A percentile compares a stretch with the other conserved stretches of the same genome.
Conservation (phyloP, 2,797 vertebrate genomes). For the Sebastiscus tertius region DNA sequence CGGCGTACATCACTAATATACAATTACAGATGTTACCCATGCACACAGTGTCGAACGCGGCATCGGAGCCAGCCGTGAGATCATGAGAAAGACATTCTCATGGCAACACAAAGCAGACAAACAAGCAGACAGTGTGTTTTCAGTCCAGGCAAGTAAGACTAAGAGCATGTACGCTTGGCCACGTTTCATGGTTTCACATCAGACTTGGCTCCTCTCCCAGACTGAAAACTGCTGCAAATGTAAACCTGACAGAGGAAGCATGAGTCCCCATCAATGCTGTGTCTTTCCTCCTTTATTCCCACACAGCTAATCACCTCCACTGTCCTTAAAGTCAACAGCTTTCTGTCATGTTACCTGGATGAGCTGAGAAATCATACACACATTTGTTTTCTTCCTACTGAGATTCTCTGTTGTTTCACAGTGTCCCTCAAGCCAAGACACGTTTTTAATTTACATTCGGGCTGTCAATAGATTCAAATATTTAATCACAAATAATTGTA, state of each 20-base stretch:
- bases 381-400: too few species aligned
- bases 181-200: constrained; percentile 25
- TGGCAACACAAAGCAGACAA: constrained; percentile 55
- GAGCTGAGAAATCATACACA: not conserved
- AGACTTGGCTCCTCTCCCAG: constrained; percentile 29
- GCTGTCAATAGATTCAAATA: too few species aligned
- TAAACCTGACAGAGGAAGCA: constrained; percentile 24
- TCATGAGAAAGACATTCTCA: constrained; percentile 59
- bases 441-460: too few species aligned
- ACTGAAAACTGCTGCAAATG: constrained; percentile 24
- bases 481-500: too few species aligned
- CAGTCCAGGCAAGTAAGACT: not conserved
- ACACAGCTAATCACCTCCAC: constrained; percentile 2
- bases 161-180: constrained; percentile 21
- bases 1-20: not conserved
- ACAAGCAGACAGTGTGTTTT: constrained; percentile 18
- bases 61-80: constrained; percentile 44
- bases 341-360: constrained; percentile 4
- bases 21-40: constrained; percentile 22
- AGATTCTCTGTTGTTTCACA: too few species aligned
- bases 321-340: constrained; percentile 14
- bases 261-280: not conserved
- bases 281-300: constrained; percentile 3
- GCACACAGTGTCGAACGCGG: constrained; percentile 17
- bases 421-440: too few species aligned